Evolutionary conservation across 2,113 vertebrate species (phyloP).

Genomic region (Zapus hudsonius): DNA sequence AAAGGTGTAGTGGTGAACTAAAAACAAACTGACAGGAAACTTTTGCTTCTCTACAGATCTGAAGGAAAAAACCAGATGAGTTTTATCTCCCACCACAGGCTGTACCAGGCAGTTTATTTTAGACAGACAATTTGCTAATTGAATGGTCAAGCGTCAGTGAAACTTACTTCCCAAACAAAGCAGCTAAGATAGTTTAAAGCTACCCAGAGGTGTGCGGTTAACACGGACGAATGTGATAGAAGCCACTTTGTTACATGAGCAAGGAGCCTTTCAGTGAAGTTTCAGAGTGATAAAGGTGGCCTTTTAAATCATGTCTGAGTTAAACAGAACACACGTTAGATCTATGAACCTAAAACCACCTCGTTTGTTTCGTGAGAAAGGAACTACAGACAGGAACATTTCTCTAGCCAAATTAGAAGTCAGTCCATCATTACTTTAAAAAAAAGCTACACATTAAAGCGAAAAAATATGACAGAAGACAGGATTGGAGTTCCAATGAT

Average conservation of each 20-base stretch:
- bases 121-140: constrained; percentile 46
- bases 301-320: constrained; percentile 46
- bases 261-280: constrained; percentile 17
- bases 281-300: neutral
- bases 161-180: constrained; percentile 39
- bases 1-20: constrained; percentile 7
- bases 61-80: neutral
- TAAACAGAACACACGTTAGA: constrained; percentile 46
- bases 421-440: neutral
- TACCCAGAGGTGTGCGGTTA: constrained; percentile 46
- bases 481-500: constrained; percentile 27
- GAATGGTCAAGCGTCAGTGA: constrained; percentile 42
- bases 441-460: neutral
- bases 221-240: constrained; percentile 31
- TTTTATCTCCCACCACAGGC: constrained; percentile 14
- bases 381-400: neutral
- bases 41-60: constrained; percentile 27
- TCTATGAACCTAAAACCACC: neutral
- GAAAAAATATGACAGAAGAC: neutral
- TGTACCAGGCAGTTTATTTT: constrained; percentile 33
- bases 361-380: constrained; percentile 29
- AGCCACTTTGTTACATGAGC: constrained; percentile 27
- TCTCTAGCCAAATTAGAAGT: constrained; percentile 14
- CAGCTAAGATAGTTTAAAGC: constrained; percentile 22
- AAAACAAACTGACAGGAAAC: neutral